A percentile compares a stretch with the other conserved stretches of the same genome.
Evolutionary conservation across 2,888 invertebrate genomes (phyloP).

Genomic region (Matsumyia berberina): DNA sequence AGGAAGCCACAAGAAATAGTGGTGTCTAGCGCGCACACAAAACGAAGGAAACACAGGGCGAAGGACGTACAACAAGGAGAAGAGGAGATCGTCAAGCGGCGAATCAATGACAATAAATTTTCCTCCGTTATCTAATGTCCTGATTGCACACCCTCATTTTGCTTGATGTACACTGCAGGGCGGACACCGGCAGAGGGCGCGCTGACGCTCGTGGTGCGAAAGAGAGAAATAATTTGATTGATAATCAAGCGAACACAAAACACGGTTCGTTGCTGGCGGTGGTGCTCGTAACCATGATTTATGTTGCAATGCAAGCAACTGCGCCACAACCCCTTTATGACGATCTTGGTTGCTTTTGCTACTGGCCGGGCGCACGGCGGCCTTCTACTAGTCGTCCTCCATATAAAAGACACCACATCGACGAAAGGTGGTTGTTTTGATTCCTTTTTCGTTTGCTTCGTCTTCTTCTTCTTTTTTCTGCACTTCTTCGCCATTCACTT

Average conservation of each 20-base stretch:
- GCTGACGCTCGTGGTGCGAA: conserved; percentile 62
- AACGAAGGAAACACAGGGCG: too few relatives aligned
- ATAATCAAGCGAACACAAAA: conserved; percentile 76
- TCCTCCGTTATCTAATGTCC: conserved; percentile 75
- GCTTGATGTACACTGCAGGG: conserved; percentile 69
- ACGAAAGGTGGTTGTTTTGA: conserved; percentile 73
- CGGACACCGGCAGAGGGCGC: neutral
- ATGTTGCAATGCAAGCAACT: conserved; percentile 68
- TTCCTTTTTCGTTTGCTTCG: conserved; percentile 51
- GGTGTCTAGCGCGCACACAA: conserved; percentile 38
- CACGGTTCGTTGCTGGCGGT: conserved; percentile 58
- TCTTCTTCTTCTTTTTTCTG: conserved; percentile 45
- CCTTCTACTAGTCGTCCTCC: conserved; percentile 27
- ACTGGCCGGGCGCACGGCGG: conserved; percentile 11
- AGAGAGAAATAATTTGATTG: conserved; percentile 76
- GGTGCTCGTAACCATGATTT: conserved; percentile 71
- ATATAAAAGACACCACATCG: conserved; percentile 68
- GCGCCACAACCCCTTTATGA: conserved; percentile 62
- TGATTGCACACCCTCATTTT: conserved; percentile 77
- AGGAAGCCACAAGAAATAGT: conserved; percentile 64
- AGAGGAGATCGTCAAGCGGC: conserved; percentile 74
- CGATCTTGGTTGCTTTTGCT: conserved; percentile 44
- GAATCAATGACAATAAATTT: conserved; percentile 77
- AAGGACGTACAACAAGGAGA: conserved; percentile 8
- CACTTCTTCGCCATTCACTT: conserved; percentile 36